These are phyloP conservation scores for Synergus laeviventris DNA, from an alignment of 2,888 invertebrate species.

Conservation along the genomic window DNA sequence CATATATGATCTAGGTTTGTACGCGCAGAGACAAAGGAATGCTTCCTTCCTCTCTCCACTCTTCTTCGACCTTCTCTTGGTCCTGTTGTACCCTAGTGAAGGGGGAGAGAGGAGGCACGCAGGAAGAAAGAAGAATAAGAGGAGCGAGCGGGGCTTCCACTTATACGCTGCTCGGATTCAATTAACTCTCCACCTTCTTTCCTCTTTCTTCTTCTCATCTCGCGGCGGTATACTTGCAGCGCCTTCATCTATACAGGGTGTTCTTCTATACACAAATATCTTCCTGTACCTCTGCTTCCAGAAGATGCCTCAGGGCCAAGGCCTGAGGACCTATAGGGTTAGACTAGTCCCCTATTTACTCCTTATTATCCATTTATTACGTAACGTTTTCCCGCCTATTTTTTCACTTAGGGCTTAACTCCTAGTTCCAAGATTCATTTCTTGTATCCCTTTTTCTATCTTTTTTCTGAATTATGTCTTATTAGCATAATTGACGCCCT, in stretches of 20 bases:
- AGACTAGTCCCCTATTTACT: neutral
- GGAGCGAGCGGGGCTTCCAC: conserved; percentile 71
- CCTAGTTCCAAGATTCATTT: neutral
- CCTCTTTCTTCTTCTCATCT: conserved; percentile 67
- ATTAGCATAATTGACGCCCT: too few relatives aligned
- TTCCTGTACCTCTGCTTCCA: conserved; percentile 29
- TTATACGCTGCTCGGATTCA: conserved; percentile 76
- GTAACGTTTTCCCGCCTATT: conserved; percentile 2
- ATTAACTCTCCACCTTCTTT: conserved; percentile 73
- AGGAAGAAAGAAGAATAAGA: conserved; percentile 72
- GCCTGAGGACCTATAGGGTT: neutral
- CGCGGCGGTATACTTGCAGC: conserved; percentile 62
- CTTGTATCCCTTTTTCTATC: neutral
- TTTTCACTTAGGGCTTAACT: neutral
- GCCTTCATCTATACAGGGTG: conserved; percentile 63
- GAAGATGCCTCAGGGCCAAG: too few relatives aligned
- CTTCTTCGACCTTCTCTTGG: conserved; percentile 54
- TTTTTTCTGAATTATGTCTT: too few relatives aligned
- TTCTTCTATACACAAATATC: conserved; percentile 47
- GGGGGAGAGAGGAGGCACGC: conserved; percentile 57
- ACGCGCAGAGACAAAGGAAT: conserved; percentile 74
- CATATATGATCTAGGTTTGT: conserved; percentile 64
- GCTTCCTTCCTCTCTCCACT: conserved; percentile 55
- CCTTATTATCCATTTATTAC: conserved; percentile 4
- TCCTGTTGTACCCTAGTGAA: conserved; percentile 46